These are phyloP conservation scores for Oophaga sylvatica DNA, from an alignment of 2,797 vertebrate genomes.

Conservation along the genomic window DNA sequence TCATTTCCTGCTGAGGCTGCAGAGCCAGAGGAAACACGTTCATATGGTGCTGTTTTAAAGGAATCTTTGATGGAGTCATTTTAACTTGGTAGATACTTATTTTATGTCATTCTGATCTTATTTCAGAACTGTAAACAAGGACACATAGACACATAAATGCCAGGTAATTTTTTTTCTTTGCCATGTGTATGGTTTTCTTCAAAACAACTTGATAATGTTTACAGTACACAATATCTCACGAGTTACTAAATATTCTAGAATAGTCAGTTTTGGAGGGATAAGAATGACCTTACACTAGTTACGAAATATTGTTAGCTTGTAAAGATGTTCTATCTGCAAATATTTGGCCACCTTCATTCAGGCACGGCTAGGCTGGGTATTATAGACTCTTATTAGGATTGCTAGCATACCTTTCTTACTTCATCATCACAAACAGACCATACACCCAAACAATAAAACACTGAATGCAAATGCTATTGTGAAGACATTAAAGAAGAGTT, in stretches of 20 bases:
- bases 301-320: too few relatives aligned
- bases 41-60: background rate
- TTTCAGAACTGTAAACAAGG: constrained; percentile 20
- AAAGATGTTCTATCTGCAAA: too few relatives aligned
- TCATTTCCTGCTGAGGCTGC: constrained; percentile 31
- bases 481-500: background rate
- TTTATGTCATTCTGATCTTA: background rate
- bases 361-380: background rate
- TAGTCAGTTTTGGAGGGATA: too few relatives aligned
- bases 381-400: background rate
- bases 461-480: background rate
- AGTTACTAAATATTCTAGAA: too few relatives aligned
- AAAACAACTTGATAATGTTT: background rate
- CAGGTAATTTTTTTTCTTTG: background rate
- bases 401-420: background rate
- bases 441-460: too few relatives aligned
- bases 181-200: background rate
- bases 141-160: background rate
- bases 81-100: background rate
- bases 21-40: constrained; percentile 41
- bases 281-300: too few relatives aligned
- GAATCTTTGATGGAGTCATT: constrained; percentile 45
- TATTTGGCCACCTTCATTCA: background rate
- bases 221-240: too few relatives aligned
- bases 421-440: background rate